phyloP scores from a whole-genome alignment of 2,113 vertebrate species.

The Cyphomyrus discorhynchus region DNA sequence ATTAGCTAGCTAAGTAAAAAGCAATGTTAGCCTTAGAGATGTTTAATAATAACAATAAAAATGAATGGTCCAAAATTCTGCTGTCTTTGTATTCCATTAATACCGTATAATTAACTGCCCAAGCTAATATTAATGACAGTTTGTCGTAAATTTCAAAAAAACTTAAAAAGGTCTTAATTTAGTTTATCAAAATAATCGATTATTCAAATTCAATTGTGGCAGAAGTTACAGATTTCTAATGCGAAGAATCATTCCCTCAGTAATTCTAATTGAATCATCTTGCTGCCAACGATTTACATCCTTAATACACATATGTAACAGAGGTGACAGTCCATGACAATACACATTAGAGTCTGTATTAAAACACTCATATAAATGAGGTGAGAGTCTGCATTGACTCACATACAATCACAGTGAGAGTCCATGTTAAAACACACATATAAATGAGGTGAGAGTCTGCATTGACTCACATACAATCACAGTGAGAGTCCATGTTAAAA shows the following conservation, averaged over 20 bases:
- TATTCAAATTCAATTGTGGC: not conserved
- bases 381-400: not conserved
- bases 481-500: not conserved
- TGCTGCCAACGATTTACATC: not conserved
- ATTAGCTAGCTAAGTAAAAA: too few relatives aligned
- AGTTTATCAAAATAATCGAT: not conserved
- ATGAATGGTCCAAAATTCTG: not conserved
- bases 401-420: not conserved
- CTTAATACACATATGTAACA: not conserved
- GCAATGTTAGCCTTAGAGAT: not conserved
- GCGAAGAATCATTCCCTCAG: not conserved
- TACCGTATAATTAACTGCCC: not conserved
- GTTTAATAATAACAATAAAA: not conserved
- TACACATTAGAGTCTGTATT: not conserved
- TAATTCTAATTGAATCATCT: not conserved
- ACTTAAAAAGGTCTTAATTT: not conserved
- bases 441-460: not conserved
- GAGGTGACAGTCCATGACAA: not conserved
- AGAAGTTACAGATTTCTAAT: not conserved
- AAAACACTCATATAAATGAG: not conserved
- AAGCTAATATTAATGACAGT: not conserved
- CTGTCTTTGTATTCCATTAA: not conserved
- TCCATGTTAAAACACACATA: too few relatives aligned
- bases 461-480: not conserved
- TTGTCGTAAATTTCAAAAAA: not conserved